Conservation (phyloP, 2,888 invertebrate genomes). For the Anticlea derivata region DNA sequence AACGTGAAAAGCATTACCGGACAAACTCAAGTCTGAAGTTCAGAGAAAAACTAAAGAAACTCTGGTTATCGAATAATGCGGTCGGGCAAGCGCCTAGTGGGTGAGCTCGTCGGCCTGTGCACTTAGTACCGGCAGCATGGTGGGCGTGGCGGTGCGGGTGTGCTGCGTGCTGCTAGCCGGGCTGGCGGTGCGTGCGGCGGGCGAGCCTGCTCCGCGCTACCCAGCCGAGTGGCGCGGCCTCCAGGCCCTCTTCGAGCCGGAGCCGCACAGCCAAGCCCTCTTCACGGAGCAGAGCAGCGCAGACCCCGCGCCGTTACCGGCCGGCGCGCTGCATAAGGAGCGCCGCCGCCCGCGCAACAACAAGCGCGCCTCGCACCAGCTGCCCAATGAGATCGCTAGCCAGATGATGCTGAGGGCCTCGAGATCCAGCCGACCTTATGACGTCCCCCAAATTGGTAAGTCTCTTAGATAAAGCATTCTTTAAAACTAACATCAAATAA, state of each 20-base stretch:
- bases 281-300: not conserved
- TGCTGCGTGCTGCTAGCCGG: constrained; percentile 72
- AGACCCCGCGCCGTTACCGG: constrained; percentile 43
- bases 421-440: constrained; percentile 90
- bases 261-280: constrained; percentile 46
- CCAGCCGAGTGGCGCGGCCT: constrained; percentile 66
- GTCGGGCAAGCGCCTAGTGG: constrained; percentile 71
- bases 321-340: constrained; percentile 62
- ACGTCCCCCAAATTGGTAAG: constrained; percentile 94
- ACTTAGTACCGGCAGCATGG: constrained; percentile 72
- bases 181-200: constrained; percentile 65
- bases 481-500: too few species aligned
- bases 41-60: constrained; percentile 42
- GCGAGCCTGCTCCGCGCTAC: constrained; percentile 66
- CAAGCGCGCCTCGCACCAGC: constrained; percentile 65
- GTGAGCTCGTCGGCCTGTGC: constrained; percentile 62
- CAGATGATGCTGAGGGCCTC: constrained; percentile 92
- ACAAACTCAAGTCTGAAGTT: constrained; percentile 38
- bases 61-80: constrained; percentile 67
- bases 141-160: constrained; percentile 59
- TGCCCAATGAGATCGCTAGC: constrained; percentile 86
- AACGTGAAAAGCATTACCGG: not conserved
- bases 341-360: constrained; percentile 63
- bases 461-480: too few species aligned
- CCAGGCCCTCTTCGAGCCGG: constrained; percentile 72